phyloP scores from a whole-genome alignment of 2,797 vertebrate species.

The Poeciliopsis turneri region DNA sequence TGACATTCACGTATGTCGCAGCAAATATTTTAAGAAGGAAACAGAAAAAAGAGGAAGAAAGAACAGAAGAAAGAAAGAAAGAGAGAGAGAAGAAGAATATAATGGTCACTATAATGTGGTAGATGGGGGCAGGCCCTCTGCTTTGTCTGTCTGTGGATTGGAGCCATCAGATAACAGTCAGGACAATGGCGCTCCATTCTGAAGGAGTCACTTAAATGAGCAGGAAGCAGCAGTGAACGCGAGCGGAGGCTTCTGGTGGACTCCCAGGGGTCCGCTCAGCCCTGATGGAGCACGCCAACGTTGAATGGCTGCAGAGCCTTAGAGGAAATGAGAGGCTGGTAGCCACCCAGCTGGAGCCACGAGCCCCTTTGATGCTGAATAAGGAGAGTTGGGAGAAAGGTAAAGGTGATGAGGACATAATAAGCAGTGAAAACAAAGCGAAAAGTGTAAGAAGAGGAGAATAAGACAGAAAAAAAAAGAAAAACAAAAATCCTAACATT shows the following conservation, averaged over 20 bases:
- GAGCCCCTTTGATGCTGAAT: slow-evolving; percentile 77
- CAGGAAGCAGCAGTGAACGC: slow-evolving; percentile 82
- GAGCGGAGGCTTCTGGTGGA: slow-evolving; percentile 74
- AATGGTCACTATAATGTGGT: slow-evolving; percentile 36
- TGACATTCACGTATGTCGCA: background rate
- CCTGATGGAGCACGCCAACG: slow-evolving; percentile 75
- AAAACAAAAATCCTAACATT: background rate
- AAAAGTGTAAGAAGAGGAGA: slow-evolving; percentile 8
- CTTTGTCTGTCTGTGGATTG: slow-evolving; percentile 82
- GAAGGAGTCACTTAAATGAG: slow-evolving; percentile 82
- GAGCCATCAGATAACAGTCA: slow-evolving; percentile 85
- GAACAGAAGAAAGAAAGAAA: slow-evolving; percentile 24
- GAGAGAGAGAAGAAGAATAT: slow-evolving; percentile 9
- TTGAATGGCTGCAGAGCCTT: slow-evolving; percentile 76
- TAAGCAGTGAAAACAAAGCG: slow-evolving; percentile 11
- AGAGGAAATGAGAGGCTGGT: slow-evolving; percentile 82
- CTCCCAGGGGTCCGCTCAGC: slow-evolving; percentile 83
- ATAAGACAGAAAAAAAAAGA: background rate
- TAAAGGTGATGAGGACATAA: slow-evolving; percentile 57
- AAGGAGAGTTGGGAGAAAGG: slow-evolving; percentile 42
- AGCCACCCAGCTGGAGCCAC: slow-evolving; percentile 84
- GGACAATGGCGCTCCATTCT: slow-evolving; percentile 86
- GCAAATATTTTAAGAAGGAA: background rate
- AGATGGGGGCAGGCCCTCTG: slow-evolving; percentile 64
- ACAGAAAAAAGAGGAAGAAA: background rate